A percentile compares a stretch with the other conserved stretches of the same genome.
These are phyloP conservation scores for Punctoribates punctum DNA, from an alignment of 2,888 invertebrate genomes.

Conservation along the genomic window DNA sequence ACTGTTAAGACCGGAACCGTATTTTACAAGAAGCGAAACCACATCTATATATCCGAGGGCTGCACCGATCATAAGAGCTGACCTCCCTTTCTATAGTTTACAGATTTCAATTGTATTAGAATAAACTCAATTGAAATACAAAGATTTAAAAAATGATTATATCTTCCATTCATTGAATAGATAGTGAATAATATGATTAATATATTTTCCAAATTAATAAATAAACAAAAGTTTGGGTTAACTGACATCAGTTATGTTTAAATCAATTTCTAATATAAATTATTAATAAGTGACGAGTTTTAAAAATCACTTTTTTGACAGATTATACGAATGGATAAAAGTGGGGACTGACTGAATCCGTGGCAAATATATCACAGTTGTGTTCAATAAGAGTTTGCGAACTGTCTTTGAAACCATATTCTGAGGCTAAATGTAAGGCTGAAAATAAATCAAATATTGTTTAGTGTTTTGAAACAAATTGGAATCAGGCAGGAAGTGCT, in stretches of 20 bases:
- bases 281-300: too few relatives aligned
- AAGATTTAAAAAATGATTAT: too few relatives aligned
- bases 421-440: constrained; percentile 52
- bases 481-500: not conserved
- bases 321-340: too few relatives aligned
- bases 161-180: too few relatives aligned
- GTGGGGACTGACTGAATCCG: constrained; percentile 49
- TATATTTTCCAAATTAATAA: too few relatives aligned
- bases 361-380: constrained; percentile 48
- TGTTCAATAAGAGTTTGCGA: constrained; percentile 51
- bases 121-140: constrained; percentile 1
- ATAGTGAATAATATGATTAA: too few relatives aligned
- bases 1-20: constrained; percentile 50
- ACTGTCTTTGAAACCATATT: constrained; percentile 51
- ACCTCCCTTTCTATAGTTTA: constrained; percentile 52
- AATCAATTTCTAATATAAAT: too few relatives aligned
- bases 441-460: not conserved
- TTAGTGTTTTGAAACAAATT: not conserved
- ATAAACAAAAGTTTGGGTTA: too few relatives aligned
- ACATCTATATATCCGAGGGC: constrained; percentile 52
- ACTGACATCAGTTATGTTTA: too few relatives aligned
- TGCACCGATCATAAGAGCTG: constrained; percentile 53
- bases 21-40: constrained; percentile 51
- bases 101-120: constrained; percentile 34
- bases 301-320: too few relatives aligned